Evolutionary conservation across 2,113 vertebrate genomes (phyloP).

Genomic region (Thryonomys swinderianus): DNA sequence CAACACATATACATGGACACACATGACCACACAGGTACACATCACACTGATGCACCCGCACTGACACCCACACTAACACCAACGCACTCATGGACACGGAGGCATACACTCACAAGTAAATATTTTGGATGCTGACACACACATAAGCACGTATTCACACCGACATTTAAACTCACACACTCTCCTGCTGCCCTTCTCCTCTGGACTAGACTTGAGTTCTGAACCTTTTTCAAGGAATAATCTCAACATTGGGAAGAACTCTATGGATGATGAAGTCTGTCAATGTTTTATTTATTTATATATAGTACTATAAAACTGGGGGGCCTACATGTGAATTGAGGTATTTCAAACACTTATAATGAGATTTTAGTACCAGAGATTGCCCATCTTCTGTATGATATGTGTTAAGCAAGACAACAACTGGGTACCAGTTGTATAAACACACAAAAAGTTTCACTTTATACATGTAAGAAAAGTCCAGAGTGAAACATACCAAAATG

Average conservation of each 20-base stretch:
- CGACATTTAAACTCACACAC: not conserved
- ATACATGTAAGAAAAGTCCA: slow-evolving; percentile 10
- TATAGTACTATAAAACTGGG: not conserved
- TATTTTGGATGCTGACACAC: too few species aligned
- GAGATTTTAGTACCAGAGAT: not conserved
- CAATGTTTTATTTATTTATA: slow-evolving; percentile 12
- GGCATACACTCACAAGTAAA: too few species aligned
- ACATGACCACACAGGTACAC: not conserved
- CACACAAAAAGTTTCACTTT: slow-evolving; percentile 4
- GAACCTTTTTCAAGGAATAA: not conserved
- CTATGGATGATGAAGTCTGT: not conserved
- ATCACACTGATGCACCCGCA: not conserved
- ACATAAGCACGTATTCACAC: too few species aligned
- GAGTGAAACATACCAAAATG: slow-evolving; percentile 37
- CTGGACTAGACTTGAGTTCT: not conserved
- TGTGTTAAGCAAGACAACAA: not conserved
- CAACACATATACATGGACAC: not conserved
- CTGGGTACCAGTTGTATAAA: not conserved
- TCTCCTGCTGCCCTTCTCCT: not conserved
- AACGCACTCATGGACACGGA: not conserved
- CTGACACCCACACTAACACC: not conserved
- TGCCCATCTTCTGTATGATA: not conserved
- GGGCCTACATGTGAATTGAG: not conserved
- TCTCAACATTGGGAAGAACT: slow-evolving; percentile 50
- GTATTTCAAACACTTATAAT: slow-evolving; percentile 32